phyloP scores from a whole-genome alignment of 2,888 invertebrate species.

The Cactoblastis cactorum region DNA sequence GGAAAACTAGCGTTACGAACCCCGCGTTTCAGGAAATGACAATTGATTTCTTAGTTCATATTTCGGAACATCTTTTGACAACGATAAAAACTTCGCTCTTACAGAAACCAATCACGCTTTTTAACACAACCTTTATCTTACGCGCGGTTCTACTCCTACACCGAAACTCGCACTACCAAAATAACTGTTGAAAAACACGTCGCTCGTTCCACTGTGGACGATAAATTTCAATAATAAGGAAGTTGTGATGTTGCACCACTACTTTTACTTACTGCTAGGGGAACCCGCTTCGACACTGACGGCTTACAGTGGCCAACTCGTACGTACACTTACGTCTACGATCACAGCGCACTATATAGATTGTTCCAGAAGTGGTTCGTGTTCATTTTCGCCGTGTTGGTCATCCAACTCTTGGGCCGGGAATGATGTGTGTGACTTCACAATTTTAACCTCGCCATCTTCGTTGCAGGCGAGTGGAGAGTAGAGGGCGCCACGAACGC shows the following conservation, averaged over 20 bases:
- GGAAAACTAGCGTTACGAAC: neutral
- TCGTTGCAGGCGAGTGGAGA: constrained; percentile 59
- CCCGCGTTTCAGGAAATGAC: neutral
- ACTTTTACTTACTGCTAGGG: constrained; percentile 23
- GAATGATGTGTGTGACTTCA: constrained; percentile 39
- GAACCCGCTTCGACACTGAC: constrained; percentile 12
- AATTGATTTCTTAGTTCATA: neutral
- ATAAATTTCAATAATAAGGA: constrained; percentile 24
- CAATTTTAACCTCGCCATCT: constrained; percentile 55
- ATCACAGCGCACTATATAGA: constrained; percentile 66
- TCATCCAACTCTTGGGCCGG: constrained; percentile 30
- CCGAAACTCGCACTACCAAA: neutral
- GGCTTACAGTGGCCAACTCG: constrained; percentile 7
- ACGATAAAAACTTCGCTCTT: neutral
- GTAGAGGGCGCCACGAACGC: constrained; percentile 47
- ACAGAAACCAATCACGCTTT: too few species aligned
- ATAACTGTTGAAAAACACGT: neutral
- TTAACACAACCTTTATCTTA: too few species aligned
- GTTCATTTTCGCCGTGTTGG: constrained; percentile 34
- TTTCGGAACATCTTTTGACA: neutral
- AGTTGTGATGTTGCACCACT: constrained; percentile 32
- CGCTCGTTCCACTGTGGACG: neutral
- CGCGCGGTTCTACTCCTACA: neutral
- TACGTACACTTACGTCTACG: constrained; percentile 42
- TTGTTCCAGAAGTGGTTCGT: constrained; percentile 61